Percentiles rank a stretch among this genome's conserved stretches.
Evolutionary conservation across 1,140 invertebrate genomes (phyloP).

Genomic region (Ceratosolen fusciceps): DNA sequence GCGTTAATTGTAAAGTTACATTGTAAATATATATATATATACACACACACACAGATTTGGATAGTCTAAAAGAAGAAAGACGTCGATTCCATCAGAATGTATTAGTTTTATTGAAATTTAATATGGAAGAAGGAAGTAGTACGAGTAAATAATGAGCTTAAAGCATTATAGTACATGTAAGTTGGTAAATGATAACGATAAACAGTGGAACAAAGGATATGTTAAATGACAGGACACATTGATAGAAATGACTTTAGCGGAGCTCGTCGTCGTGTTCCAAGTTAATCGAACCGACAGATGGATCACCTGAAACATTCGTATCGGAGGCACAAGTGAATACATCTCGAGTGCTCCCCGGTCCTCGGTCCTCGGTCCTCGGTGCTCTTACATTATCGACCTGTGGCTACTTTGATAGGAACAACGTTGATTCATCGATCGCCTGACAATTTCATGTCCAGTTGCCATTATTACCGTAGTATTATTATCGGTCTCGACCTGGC

Average conservation of each 20-base stretch:
- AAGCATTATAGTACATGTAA: conserved; percentile 22
- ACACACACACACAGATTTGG: conserved; percentile 48
- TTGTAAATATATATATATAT: no score
- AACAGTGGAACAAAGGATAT: conserved; percentile 2
- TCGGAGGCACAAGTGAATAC: conserved; percentile 54
- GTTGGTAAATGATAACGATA: conserved; percentile 18
- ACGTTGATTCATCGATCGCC: conserved; percentile 49
- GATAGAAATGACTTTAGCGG: conserved; percentile 48
- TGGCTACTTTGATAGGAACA: conserved; percentile 36
- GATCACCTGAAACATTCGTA: conserved; percentile 46
- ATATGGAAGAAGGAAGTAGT: conserved; percentile 33
- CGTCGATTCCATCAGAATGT: conserved; percentile 51
- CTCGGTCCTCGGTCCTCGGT: conserved; percentile 41
- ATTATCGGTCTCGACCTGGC: background rate
- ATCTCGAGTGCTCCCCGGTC: conserved; percentile 40
- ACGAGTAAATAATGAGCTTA: conserved; percentile 14
- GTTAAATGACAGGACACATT: conserved; percentile 44
- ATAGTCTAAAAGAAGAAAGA: conserved; percentile 26
- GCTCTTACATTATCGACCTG: no score
- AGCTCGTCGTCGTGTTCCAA: background rate
- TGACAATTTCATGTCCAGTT: conserved; percentile 13
- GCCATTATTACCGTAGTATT: no score
- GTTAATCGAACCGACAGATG: conserved; percentile 43
- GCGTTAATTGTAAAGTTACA: no score
- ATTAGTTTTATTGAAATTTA: conserved; percentile 56